Evolutionary conservation across 2,113 vertebrate genomes (phyloP).

Genomic region (Chaetodon trifascialis): DNA sequence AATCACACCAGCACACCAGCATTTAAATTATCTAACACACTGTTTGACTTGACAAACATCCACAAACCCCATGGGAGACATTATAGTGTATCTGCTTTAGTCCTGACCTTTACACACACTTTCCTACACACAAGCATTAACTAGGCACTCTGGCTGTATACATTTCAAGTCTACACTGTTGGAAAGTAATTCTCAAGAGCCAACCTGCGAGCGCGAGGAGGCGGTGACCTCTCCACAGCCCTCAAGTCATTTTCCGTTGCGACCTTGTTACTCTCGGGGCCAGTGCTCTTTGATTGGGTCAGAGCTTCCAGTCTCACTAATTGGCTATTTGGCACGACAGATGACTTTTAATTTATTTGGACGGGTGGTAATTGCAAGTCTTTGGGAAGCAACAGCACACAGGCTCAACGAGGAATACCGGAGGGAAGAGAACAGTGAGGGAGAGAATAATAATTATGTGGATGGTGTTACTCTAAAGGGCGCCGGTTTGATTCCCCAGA

Average conservation of each 20-base stretch:
- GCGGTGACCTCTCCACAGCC: background rate
- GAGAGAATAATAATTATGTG: conserved; percentile 40
- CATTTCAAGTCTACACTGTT: background rate
- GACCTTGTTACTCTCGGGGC: conserved; percentile 14
- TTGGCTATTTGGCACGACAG: conserved; percentile 63
- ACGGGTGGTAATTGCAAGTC: conserved; percentile 62
- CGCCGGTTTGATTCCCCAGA: conserved; percentile 5
- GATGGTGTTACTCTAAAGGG: conserved; percentile 34
- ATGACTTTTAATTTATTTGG: conserved; percentile 66
- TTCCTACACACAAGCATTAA: conserved; percentile 5
- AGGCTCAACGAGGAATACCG: conserved; percentile 19
- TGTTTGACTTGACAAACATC: conserved; percentile 3
- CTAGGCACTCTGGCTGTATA: background rate
- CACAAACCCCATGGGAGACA: background rate
- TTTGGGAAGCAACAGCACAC: conserved; percentile 49
- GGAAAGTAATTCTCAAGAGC: conserved; percentile 18
- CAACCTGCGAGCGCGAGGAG: background rate
- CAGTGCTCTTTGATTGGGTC: conserved; percentile 40
- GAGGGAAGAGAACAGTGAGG: conserved; percentile 1
- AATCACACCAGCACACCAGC: background rate
- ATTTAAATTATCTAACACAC: background rate
- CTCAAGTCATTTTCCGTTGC: background rate
- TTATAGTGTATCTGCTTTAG: background rate
- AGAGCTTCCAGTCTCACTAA: conserved; percentile 56
- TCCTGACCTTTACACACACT: background rate